Conservation (phyloP, 2,888 invertebrate species). For the Lypha dubia region DNA sequence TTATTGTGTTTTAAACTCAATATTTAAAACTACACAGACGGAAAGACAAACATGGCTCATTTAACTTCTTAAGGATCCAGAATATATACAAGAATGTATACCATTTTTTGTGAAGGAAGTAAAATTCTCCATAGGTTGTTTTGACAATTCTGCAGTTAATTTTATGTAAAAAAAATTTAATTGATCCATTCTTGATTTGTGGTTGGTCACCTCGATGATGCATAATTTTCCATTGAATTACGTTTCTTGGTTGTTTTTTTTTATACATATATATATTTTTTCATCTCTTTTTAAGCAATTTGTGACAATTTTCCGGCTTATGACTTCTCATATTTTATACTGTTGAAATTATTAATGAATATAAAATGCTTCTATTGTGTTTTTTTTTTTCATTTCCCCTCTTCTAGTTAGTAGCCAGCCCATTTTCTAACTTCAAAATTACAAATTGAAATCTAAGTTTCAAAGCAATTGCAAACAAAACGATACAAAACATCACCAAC, state of each 20-base stretch:
- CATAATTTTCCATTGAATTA: constrained; percentile 39
- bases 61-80: too few species aligned
- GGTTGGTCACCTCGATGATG: constrained; percentile 39
- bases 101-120: too few species aligned
- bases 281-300: constrained; percentile 57
- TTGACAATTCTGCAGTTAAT: too few species aligned
- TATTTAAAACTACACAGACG: too few species aligned
- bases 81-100: too few species aligned
- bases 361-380: constrained; percentile 31
- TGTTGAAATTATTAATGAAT: not conserved
- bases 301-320: constrained; percentile 70
- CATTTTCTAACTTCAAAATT: constrained; percentile 25
- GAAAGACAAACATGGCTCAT: too few species aligned
- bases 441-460: constrained; percentile 45
- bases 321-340: constrained; percentile 52
- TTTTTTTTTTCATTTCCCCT: constrained; percentile 4
- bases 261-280: constrained; percentile 3
- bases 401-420: constrained; percentile 10
- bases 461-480: constrained; percentile 35
- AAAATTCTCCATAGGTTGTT: too few species aligned
- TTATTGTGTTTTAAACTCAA: too few species aligned
- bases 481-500: not conserved
- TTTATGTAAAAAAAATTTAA: too few species aligned
- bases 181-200: not conserved
- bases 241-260: constrained; percentile 4